Evolutionary conservation across 2,888 invertebrate genomes (phyloP).

Genomic region (Caenorhabditis japonica): DNA sequence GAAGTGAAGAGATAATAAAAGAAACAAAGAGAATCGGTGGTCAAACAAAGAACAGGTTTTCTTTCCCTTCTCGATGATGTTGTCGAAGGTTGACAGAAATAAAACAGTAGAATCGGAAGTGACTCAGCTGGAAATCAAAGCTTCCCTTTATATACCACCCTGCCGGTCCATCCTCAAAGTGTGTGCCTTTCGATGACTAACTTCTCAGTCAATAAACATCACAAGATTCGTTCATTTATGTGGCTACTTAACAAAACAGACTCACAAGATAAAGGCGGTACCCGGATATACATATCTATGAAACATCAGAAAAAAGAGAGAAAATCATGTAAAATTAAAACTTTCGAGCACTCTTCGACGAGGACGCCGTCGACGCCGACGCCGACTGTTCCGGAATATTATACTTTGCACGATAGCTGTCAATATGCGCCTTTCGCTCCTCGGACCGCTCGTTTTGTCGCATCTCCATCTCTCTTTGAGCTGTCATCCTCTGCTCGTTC

Average conservation of each 20-base stretch:
- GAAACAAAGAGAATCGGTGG: conserved; percentile 9
- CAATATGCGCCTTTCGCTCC: conserved; percentile 57
- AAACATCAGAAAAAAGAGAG: neutral
- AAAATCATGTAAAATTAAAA: conserved; percentile 5
- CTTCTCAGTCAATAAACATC: conserved; percentile 32
- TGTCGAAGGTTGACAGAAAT: neutral
- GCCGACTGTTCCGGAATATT: too few species aligned
- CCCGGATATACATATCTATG: conserved; percentile 9
- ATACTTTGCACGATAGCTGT: conserved; percentile 59
- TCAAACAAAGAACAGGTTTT: conserved; percentile 49
- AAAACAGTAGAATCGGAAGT: conserved; percentile 34
- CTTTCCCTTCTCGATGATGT: too few species aligned
- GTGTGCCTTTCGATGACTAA: conserved; percentile 49
- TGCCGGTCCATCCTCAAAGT: conserved; percentile 14
- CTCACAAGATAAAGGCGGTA: conserved; percentile 1
- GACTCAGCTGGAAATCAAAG: conserved; percentile 21
- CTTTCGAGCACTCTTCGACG: conserved; percentile 32
- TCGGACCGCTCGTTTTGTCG: conserved; percentile 45
- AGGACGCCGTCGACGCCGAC: too few species aligned
- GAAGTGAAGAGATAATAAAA: conserved; percentile 1
- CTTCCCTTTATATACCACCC: conserved; percentile 8
- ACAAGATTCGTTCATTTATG: conserved; percentile 26
- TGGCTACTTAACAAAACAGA: conserved; percentile 6
- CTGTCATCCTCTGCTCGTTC: conserved; percentile 40
- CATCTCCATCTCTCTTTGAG: conserved; percentile 45